Base-by-base conservation (phyloP, 2,113 vertebrate species). In the Tympanuchus pallidicinctus region DNA sequence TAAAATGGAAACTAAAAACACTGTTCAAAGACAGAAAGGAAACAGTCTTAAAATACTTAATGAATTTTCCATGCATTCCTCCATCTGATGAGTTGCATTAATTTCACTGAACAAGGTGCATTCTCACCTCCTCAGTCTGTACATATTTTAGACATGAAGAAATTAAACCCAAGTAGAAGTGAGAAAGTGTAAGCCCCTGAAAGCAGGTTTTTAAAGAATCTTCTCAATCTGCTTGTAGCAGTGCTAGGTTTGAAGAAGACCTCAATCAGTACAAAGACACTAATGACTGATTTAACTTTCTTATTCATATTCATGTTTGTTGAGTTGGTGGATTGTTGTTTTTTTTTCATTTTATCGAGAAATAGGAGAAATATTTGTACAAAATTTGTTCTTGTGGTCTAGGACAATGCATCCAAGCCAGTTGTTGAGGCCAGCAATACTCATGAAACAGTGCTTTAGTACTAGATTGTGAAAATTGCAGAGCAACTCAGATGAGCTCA, bases 401-500 rank as follows among this genome's bases (percentile, higher is more conserved):
- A 83, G 65, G 80, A 88, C 73, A 91, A 74, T 0, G 0, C 72
- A 76, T 57, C 36, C 28, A 78, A 92, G 63, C 28, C 71, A 76
- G 85, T 85, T 71, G 80, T 61, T 78, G 50, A 81, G 16, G 34
- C 71, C 56, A 86, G 82, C 64, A 86, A 91, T 34, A 50, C 28
- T 70, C 61, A 69, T 77, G 66, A 45, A 83, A 89, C 70, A 56
- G 47, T 48, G 79, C n/a, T 91, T 94, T 74, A 56, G 67, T 0
- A 0, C 77, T 88, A 78, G 75, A 70, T 40, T 77, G 85, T 0
- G 3, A 93, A 90, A 90, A 86, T 18, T 75, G 83, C 72, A 60
- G 38, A 92, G 61, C 66, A 94, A 89, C 88, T 60, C 79, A 67
- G 94, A 92, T 80, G 86, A 95, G 74, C 81, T 70, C 93, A 77